phyloP scores from a whole-genome alignment of 2,797 vertebrate species.

The Tarsius wallacei region DNA sequence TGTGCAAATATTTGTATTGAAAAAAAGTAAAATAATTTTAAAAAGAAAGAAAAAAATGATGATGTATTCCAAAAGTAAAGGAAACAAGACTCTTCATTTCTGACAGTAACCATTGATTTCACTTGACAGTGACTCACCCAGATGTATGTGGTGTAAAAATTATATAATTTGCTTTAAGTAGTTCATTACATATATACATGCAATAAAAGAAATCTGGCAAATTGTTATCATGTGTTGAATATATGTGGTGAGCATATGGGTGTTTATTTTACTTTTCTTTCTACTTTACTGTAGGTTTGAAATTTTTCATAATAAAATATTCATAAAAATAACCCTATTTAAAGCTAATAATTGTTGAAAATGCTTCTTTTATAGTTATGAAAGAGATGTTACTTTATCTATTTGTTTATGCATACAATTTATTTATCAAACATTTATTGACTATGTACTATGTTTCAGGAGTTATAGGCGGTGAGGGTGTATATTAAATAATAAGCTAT shows the following conservation, averaged over 20 bases:
- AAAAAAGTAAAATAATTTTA: background rate
- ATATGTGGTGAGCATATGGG: background rate
- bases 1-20: background rate
- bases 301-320: background rate
- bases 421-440: background rate
- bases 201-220: background rate
- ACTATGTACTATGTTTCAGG: background rate
- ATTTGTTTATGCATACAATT: background rate
- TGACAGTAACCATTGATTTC: background rate
- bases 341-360: background rate
- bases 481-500: background rate
- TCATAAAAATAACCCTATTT: background rate
- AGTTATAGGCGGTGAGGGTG: background rate
- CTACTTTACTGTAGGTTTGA: background rate
- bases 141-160: background rate
- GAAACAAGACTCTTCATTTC: background rate
- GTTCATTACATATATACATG: background rate
- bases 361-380: background rate
- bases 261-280: conserved; percentile 5
- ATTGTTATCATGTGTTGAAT: conserved; percentile 35
- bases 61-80: background rate
- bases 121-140: background rate
- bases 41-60: background rate
- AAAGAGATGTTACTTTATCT: background rate
- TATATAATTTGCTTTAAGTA: conserved; percentile 8